Percentiles rank a stretch among this genome's conserved stretches.
These are phyloP conservation scores for Diarsia rubi DNA, from an alignment of 2,888 invertebrate species.

Conservation along the genomic window DNA sequence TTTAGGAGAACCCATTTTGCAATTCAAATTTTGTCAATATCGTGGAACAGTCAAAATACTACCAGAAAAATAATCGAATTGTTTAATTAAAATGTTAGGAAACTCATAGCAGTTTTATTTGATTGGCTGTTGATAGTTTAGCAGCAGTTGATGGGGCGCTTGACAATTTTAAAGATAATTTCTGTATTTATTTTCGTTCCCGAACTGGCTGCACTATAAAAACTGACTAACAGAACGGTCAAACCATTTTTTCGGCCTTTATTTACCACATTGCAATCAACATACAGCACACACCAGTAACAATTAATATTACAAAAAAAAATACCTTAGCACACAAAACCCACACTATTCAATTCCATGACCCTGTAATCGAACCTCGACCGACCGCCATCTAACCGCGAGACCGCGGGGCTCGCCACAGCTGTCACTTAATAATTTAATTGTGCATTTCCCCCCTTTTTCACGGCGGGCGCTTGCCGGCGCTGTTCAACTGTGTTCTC, in stretches of 20 bases:
- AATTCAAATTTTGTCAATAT: too few relatives aligned
- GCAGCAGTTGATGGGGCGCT: too few relatives aligned
- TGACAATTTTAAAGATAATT: too few relatives aligned
- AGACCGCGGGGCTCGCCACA: conserved; percentile 69
- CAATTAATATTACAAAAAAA: conserved; percentile 6
- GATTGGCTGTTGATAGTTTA: too few relatives aligned
- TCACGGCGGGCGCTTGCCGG: conserved; percentile 68
- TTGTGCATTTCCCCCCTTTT: conserved; percentile 83
- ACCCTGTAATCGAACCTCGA: conserved; percentile 64
- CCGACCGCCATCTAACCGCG: conserved; percentile 56
- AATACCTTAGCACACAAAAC: conserved; percentile 20
- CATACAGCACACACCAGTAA: neutral
- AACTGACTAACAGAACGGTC: neutral
- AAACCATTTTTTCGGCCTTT: too few relatives aligned
- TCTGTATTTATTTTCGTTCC: too few relatives aligned
- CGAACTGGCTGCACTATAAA: too few relatives aligned
- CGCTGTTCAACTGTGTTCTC: conserved; percentile 23
- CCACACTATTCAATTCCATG: conserved; percentile 8
- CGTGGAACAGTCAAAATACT: too few relatives aligned
- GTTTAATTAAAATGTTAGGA: too few relatives aligned
- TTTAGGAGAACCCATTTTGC: too few relatives aligned
- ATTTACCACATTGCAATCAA: neutral
- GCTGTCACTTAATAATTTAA: conserved; percentile 86
- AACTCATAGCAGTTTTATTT: too few relatives aligned
- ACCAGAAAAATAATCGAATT: too few relatives aligned